phyloP scores from a whole-genome alignment of 2,113 vertebrate genomes.

The Romanogobio albipinnatus region DNA sequence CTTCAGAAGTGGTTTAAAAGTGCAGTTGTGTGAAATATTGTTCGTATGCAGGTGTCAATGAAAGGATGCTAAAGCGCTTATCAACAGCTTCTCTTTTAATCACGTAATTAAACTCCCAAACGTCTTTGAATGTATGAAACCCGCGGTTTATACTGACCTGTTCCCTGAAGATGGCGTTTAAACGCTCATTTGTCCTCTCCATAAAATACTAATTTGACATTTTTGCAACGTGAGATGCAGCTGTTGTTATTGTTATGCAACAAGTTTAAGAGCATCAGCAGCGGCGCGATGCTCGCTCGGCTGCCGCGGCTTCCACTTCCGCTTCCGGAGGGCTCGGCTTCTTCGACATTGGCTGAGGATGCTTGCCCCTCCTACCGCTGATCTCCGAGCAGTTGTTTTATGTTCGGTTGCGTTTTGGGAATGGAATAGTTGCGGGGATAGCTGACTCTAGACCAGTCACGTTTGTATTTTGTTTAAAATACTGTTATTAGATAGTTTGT shows the following conservation, averaged over 20 bases:
- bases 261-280: conserved; percentile 20
- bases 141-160: neutral
- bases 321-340: conserved; percentile 34
- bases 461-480: no score
- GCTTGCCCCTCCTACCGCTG: neutral
- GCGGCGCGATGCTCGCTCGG: neutral
- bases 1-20: neutral
- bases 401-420: neutral
- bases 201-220: neutral
- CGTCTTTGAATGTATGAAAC: conserved; percentile 5
- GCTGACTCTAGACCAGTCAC: neutral
- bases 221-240: neutral
- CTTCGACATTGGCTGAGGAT: neutral
- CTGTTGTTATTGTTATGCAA: conserved; percentile 11
- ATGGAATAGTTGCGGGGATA: neutral
- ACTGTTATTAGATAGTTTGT: neutral
- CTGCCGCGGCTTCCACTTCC: conserved; percentile 17
- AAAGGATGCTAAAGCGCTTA: conserved; percentile 12
- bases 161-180: neutral
- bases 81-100: neutral
- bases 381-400: neutral
- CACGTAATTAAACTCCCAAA: neutral
- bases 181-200: neutral
- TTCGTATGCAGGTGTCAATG: neutral
- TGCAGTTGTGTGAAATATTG: neutral